Evolutionary conservation across 2,113 vertebrate genomes (phyloP), one percentile per base, ranked within the genome.

Genomic region (Gymnorhina tibicen): DNA sequence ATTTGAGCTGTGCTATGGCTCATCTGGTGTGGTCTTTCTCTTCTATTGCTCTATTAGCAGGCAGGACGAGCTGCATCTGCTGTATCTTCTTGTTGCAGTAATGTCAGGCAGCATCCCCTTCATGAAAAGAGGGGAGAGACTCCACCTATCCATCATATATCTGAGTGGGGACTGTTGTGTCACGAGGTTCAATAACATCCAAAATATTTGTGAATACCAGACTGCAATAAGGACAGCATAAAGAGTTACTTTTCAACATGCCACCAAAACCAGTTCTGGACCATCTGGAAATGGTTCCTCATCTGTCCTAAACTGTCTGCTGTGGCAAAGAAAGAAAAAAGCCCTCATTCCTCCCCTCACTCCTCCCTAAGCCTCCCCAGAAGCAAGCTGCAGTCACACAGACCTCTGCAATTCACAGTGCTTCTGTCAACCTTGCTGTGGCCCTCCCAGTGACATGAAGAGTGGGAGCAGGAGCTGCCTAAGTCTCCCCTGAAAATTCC

Each of bases 31-130:
- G 2, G 3, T 35, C 37, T 87, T 81, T 53, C 42, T 81, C 11
- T 37, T 37, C 1, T 47, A 4, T 21, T 1, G 0, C 5, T 86
- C 23, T 75, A 0, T 39, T 35, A 89, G 68, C 37, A 77, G 52
- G 30, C 8, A 52, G 14, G 13, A 56, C 32, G 63, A 74, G 42
- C n/a, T 90, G 17, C 53, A 69, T 16, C 41, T 84, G 37, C 41
- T 88, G 5, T 50, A 46, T 28, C 52, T 75, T 28, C 13, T 27
- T 74, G 6, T 35, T 56, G 35, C 35, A 21, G 13, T 9, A 37
- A 47, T 20, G 30, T 16, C 6, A 7, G 1, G 2, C 33, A 84
- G 16, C 24, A 41, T 30, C 17, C 47, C n/a, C n/a, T 28, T 76
- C 35, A 41, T 46, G 16, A 24, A 32, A 46, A 42, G 17, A 4